These are phyloP conservation scores for Paramormyrops kingsleyae DNA, from an alignment of 2,113 vertebrate species.

Conservation along the genomic window DNA sequence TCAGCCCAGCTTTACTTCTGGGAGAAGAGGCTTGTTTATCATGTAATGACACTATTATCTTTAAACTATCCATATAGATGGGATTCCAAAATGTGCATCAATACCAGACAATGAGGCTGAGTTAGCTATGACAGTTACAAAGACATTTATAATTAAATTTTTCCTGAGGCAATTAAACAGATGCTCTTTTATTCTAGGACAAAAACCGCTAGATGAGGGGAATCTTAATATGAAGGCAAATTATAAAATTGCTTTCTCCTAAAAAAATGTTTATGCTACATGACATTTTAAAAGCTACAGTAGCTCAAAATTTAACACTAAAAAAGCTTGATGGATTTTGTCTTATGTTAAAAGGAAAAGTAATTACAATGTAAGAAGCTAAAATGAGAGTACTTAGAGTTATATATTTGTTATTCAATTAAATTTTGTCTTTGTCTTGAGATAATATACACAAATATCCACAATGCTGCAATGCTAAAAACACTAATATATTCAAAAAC, in stretches of 20 bases:
- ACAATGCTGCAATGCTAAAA: not conserved
- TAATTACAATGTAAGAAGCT: not conserved
- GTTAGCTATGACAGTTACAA: not conserved
- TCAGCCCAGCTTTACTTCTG: not conserved
- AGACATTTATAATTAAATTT: not conserved
- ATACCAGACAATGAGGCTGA: not conserved
- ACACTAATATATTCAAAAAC: not conserved
- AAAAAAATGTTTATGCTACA: not conserved
- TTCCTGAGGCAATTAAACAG: conserved; percentile 6
- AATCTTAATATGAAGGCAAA: conserved; percentile 6
- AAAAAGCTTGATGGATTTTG: not conserved
- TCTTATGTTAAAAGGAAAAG: not conserved
- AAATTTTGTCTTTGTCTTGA: not conserved
- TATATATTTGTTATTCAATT: not conserved
- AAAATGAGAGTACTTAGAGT: not conserved
- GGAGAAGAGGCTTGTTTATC: not conserved
- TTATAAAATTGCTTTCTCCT: not conserved
- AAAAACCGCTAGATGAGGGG: not conserved
- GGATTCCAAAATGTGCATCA: not conserved
- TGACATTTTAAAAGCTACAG: not conserved
- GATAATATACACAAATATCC: not conserved
- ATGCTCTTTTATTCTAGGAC: not conserved
- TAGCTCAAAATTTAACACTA: not conserved
- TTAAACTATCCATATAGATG: not conserved
- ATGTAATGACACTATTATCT: not conserved